Base-by-base conservation (phyloP, 2,888 invertebrate genomes). In the Abrostola triplasia region DNA sequence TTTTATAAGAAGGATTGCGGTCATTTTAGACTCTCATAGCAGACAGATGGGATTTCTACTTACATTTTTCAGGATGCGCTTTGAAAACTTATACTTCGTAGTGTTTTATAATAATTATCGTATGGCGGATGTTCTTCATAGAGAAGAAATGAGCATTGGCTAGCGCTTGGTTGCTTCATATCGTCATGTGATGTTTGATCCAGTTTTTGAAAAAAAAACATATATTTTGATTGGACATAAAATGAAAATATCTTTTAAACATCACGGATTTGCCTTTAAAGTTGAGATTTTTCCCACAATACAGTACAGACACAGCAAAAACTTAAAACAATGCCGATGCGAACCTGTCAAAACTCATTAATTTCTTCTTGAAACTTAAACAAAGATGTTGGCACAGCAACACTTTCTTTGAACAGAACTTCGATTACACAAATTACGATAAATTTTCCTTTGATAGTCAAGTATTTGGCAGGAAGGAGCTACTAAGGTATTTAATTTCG, bases 391-490 rank as follows among this genome's bases (percentile, higher is more conserved):
- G 10, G 7, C 53, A 52, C 11, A 9, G 44, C 44, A 47, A 47
- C 44, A 10, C 9, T 2, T 9, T 0, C 41, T 38, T 63, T 50
- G 44, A 53, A 59, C 35, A 24, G 24, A 41, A 44, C 50, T 71
- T 8, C 10, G 35, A 41, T 53, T 60, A 24, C 13, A 55, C 36
- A 48, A 74, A 59, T 60, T 53, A 50, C 35, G 44, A 12, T 36
- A 58, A 56, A 61, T 57, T 52, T 71, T 58, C 24, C 58, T 61
- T 38, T 13, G 5, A 42, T 55, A 72, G 40, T 58, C 42, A 52
- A 69, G 24, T 59, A 62, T 66, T 75, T 70, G 52, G 51, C 48
- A 56, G 58, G 44, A 59, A 38, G 44, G 11, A 47, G 38, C 44
- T 47, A 12, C 44, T 12, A 47, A 53, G 60, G 50, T 12, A 64